Conservation (phyloP, 1,140 invertebrate species). For the Tetramorium alpestre region DNA sequence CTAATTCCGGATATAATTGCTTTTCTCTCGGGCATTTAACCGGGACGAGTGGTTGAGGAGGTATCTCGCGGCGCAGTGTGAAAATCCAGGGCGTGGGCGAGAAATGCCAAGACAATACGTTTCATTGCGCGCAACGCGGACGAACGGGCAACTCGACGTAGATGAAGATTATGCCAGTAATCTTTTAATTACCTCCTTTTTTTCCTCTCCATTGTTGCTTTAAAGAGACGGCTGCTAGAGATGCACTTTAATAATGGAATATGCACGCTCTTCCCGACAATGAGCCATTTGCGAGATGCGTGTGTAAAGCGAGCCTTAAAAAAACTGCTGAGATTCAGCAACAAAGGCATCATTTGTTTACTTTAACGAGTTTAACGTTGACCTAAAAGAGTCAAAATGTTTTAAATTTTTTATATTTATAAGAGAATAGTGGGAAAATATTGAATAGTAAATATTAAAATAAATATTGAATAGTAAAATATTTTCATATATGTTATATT, state of each 20-base stretch:
- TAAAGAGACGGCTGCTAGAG: conserved; percentile 19
- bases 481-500: neutral
- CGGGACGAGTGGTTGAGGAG: conserved; percentile 11
- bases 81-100: conserved; percentile 46
- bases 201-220: neutral
- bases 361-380: neutral
- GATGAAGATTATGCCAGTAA: conserved; percentile 51
- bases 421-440: neutral
- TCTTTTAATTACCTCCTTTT: conserved; percentile 52
- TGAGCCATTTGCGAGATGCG: conserved; percentile 8
- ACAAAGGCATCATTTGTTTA: conserved; percentile 12
- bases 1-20: conserved; percentile 58
- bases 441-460: neutral
- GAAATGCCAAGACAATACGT: conserved; percentile 56
- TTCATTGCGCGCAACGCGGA: conserved; percentile 32
- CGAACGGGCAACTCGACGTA: conserved; percentile 20
- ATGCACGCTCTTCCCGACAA: conserved; percentile 4
- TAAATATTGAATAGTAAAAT: neutral
- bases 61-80: conserved; percentile 36
- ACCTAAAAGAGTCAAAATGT: neutral
- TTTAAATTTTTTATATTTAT: neutral
- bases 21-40: conserved; percentile 56
- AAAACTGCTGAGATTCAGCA: neutral
- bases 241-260: conserved; percentile 38
- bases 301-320: conserved; percentile 1